phyloP scores from a whole-genome alignment of 2,113 vertebrate genomes.

The Grallaria varia region DNA sequence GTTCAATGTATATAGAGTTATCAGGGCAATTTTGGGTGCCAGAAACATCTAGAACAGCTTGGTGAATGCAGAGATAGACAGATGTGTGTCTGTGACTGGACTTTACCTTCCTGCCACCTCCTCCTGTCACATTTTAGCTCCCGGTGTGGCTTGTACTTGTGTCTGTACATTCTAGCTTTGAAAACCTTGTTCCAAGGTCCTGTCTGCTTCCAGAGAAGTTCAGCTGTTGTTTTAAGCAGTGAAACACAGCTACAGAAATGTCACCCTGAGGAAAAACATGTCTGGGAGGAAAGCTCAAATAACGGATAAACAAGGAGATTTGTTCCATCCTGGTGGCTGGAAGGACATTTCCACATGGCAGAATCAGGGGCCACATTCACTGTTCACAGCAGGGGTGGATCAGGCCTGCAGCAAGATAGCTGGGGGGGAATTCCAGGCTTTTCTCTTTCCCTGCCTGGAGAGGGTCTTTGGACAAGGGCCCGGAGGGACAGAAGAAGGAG shows the following conservation, averaged over 20 bases:
- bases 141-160: background rate
- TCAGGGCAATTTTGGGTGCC: background rate
- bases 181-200: background rate
- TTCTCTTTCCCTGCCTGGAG: background rate
- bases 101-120: background rate
- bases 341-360: background rate
- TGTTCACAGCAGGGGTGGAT: background rate
- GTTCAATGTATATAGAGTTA: background rate
- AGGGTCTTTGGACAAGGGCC: background rate
- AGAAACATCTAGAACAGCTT: background rate
- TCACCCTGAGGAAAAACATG: background rate
- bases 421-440: background rate
- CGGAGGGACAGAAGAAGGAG: background rate
- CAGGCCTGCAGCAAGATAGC: background rate
- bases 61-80: background rate
- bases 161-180: background rate
- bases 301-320: fast-evolving
- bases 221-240: background rate
- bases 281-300: background rate
- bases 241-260: background rate
- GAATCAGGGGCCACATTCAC: background rate
- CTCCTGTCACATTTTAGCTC: background rate
- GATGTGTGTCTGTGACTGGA: background rate
- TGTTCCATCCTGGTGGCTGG: background rate
- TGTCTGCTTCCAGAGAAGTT: background rate